A percentile compares a stretch with the other conserved stretches of the same genome.
These are phyloP conservation scores for Hemichromis elongatus DNA, from an alignment of 2,113 vertebrate species.

Conservation along the genomic window DNA sequence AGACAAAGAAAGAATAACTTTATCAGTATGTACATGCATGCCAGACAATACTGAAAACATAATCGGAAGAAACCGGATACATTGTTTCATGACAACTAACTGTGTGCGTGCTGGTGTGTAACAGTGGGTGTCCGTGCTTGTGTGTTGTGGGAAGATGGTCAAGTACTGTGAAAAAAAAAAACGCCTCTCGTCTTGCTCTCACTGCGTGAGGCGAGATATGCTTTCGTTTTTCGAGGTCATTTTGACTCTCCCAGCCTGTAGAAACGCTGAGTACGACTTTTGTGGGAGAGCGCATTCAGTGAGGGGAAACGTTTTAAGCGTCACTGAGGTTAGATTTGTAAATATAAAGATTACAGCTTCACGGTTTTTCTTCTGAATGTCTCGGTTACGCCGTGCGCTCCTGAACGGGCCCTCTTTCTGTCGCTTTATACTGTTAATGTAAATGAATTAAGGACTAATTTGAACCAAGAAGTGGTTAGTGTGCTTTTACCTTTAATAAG, in stretches of 20 bases:
- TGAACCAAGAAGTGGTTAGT: constrained; percentile 45
- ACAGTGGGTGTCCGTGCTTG: constrained; percentile 42
- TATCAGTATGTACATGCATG: constrained; percentile 34
- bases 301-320: background rate
- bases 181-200: constrained; percentile 27
- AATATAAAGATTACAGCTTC: constrained; percentile 42
- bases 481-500: constrained; percentile 69
- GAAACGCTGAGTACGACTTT: constrained; percentile 37
- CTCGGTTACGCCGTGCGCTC: constrained; percentile 35
- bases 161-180: constrained; percentile 58
- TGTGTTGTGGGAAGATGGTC: constrained; percentile 46
- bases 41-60: constrained; percentile 3
- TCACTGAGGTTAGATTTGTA: constrained; percentile 42
- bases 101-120: constrained; percentile 40
- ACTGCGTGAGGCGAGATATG: constrained; percentile 7
- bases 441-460: constrained; percentile 57
- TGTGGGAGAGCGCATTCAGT: background rate
- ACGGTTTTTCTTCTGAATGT: constrained; percentile 51
- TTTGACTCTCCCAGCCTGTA: constrained; percentile 32
- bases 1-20: background rate
- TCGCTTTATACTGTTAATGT: constrained; percentile 59
- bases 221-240: constrained; percentile 25
- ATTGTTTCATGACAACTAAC: constrained; percentile 33
- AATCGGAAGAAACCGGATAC: constrained; percentile 20
- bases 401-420: constrained; percentile 31